Percentiles rank a stretch among this genome's conserved stretches.
Conservation (phyloP, 2,888 invertebrate genomes). For the Yponomeuta cagnagella region DNA sequence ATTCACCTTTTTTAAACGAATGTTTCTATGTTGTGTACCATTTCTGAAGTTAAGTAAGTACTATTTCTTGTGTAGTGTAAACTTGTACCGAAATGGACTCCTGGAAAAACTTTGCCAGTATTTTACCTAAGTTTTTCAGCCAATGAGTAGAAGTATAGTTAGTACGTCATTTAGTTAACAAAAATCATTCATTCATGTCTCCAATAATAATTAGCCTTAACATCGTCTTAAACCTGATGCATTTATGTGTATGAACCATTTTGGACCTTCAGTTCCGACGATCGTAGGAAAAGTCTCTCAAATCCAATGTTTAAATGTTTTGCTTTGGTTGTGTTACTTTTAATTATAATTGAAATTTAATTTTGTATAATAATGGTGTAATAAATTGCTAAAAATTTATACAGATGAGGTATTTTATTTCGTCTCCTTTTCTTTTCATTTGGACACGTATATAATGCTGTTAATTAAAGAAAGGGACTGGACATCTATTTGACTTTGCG, state of each 20-base stretch:
- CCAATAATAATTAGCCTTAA: conserved; percentile 19
- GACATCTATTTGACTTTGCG: too few relatives aligned
- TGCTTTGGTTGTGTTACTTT: conserved; percentile 75
- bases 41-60: conserved; percentile 48
- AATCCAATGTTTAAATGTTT: conserved; percentile 69
- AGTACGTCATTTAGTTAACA: conserved; percentile 8
- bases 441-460: conserved; percentile 2
- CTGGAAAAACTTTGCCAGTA: conserved; percentile 8
- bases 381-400: conserved; percentile 67
- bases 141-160: conserved; percentile 46
- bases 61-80: conserved; percentile 29
- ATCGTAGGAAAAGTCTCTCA: conserved; percentile 34
- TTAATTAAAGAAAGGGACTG: too few relatives aligned
- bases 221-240: conserved; percentile 36
- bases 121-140: conserved; percentile 35
- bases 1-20: conserved; percentile 27
- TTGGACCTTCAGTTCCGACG: background rate
- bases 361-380: conserved; percentile 74
- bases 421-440: conserved; percentile 17
- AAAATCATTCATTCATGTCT: conserved; percentile 21
- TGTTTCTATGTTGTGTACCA: conserved; percentile 46
- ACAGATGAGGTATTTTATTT: conserved; percentile 19
- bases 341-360: conserved; percentile 72
- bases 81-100: conserved; percentile 1
- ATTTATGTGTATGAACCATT: conserved; percentile 41